Base-by-base conservation (phyloP, 2,113 vertebrate genomes). In the Lepisosteus osseus region DNA sequence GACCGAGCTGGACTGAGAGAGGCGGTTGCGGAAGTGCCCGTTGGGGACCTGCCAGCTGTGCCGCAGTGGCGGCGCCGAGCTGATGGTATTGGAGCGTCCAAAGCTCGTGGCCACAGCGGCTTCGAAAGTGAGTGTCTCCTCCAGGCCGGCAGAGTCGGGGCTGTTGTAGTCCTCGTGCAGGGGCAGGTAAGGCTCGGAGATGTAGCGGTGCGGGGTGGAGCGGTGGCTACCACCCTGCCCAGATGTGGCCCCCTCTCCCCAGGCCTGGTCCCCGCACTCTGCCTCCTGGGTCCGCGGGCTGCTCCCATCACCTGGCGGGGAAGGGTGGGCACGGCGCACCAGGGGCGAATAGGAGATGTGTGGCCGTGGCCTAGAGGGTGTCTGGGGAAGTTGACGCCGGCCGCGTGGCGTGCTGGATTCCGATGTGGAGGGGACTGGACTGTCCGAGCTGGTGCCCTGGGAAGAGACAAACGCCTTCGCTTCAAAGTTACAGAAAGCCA, bases 1-100 rank as follows among this genome's bases (percentile, higher is more conserved):
- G 4, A 88, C 86, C 61, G 93, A 86, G 78, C 88, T 72, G 0
- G 92, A 87, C 3, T 93, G 91, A 6, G 87, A 87, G 0, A 93
- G 88, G 78, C 94, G 88, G 85, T 96, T 93, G 47, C 89, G 91
- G 77, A 97, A 97, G 84, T 98, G 96, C 54, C 96, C 96, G 0
- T 98, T 98, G 8, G 96, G 97, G 88, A 98, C 92, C 86, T 98
- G 96, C 96, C 96, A 98, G 79, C 93, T 91, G 86, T 98, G 96
- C 79, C 96, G 92, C 79, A 96, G 90, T 55, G 95, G 94, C 0
- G 96, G 95, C 12, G 95, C 95, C 0, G 94, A 95, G 82, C 94
- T 94, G 29, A 97, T 96, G 76, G 95, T 94, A 72, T 97, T 97
- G 85, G 94, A 93, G 12, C 94, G 93, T 56, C 96, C 96, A 40